These are phyloP conservation scores for Cyprinodon brontotheroides DNA, from an alignment of 2,113 vertebrate genomes.

Conservation along the genomic window DNA sequence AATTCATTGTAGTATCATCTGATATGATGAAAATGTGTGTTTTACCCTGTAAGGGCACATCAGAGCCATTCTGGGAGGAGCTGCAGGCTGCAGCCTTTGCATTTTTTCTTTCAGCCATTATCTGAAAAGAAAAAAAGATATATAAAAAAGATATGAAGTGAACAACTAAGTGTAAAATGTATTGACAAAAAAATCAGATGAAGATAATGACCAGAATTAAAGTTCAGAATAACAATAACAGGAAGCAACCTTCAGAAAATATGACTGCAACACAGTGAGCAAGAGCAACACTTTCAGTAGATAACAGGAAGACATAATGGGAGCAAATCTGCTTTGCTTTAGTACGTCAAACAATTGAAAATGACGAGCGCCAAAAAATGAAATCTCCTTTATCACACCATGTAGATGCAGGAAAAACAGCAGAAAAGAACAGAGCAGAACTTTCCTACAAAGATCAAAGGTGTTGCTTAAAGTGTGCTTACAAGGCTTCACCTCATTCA, in stretches of 20 bases:
- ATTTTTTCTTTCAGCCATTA: slow-evolving; percentile 98
- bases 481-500: too few species aligned
- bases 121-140: slow-evolving; percentile 76
- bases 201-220: background rate
- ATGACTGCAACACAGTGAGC: background rate
- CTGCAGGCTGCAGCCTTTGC: slow-evolving; percentile 91
- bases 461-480: too few species aligned
- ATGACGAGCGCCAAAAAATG: too few species aligned
- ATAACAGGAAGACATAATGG: background rate
- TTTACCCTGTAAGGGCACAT: slow-evolving; percentile 96
- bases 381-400: too few species aligned
- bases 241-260: background rate
- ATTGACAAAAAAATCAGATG: background rate
- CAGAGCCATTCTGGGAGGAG: slow-evolving; percentile 86
- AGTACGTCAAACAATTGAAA: background rate
- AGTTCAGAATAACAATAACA: background rate
- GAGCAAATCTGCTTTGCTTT: background rate
- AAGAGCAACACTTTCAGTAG: background rate
- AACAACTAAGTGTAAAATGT: background rate
- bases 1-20: background rate
- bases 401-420: too few species aligned
- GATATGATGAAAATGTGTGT: slow-evolving; percentile 9
- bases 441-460: too few species aligned
- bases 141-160: slow-evolving; percentile 5
- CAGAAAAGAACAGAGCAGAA: too few species aligned